Evolutionary conservation across 2,888 invertebrate species (phyloP), one percentile per base, ranked within the genome.

Genomic region (Lysandra bellargus): DNA sequence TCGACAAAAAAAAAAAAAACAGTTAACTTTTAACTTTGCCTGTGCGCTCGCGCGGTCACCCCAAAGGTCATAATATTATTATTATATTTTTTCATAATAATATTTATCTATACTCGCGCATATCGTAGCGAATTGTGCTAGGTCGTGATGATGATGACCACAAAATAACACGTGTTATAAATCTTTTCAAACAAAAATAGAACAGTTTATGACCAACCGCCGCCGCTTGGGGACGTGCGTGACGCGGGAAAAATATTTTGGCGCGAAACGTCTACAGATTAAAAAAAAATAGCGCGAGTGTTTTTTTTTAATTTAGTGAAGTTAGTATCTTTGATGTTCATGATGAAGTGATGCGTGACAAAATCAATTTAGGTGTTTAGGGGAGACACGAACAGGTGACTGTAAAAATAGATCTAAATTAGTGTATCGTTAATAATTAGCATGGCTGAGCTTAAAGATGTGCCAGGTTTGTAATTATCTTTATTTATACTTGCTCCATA

Each of bases 171-270:
- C 85, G 84, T 84, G 85, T 84, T 86, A 86, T 85, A 84, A 88
- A 86, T 86, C 84, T 89, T 89, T 89, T 88, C 85, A 86, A 84
- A 86, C 87, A 85, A 87, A 92, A 92, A 92, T 93, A 93, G 92
- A 91, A 86, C 89, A 93, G 93, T 92, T 86, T 88, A 88, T 86
- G 87, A 86, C 86, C 86, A 87, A 85, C 88, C 83, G 85, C 84
- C 87, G 87, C 81, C 85, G 86, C 84, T 87, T 82, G 83, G 83
- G 83, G 90, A 90, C 90, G 91, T 86, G 84, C 83, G 85, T 85
- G 85, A 84, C 85, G 84, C 85, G 83, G 81, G 81, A 80, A 84
- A 81, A 83, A 84, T 82, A 81, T 69, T 79, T 85, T 86, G 87
- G 87, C 89, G 89, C 85, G 87, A 87, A 87, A 89, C 49, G 74